Conservation (phyloP, 2,888 invertebrate genomes). For the Hirtodrosophila cameraria region DNA sequence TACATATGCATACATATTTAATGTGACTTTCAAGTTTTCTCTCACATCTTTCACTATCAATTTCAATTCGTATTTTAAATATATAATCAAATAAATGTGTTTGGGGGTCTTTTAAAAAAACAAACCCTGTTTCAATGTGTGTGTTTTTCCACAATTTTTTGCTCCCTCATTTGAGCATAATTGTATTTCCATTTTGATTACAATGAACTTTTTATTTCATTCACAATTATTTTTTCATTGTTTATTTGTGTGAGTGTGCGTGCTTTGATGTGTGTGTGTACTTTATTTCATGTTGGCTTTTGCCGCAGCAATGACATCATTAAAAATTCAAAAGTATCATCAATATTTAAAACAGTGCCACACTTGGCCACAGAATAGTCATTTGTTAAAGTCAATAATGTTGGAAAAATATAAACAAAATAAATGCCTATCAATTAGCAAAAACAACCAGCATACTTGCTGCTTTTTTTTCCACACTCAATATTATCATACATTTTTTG, state of each 20-base stretch:
- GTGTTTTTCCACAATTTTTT: constrained; percentile 6
- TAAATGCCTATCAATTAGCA: constrained; percentile 36
- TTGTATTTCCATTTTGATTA: constrained; percentile 44
- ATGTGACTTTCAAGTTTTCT: constrained; percentile 33
- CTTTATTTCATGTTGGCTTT: constrained; percentile 60
- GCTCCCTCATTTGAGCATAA: constrained; percentile 12
- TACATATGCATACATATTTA: constrained; percentile 2
- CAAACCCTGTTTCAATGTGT: constrained; percentile 4
- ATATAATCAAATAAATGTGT: constrained; percentile 23
- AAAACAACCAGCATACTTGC: constrained; percentile 13
- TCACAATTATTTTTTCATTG: constrained; percentile 23
- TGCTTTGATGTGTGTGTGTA: constrained; percentile 12
- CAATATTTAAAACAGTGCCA: constrained; percentile 41
- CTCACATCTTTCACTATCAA: constrained; percentile 16
- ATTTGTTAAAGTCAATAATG: constrained; percentile 44
- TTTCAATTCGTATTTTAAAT: constrained; percentile 17
- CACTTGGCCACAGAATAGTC: constrained; percentile 23
- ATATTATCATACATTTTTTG: constrained; percentile 6
- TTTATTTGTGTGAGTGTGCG: constrained; percentile 11
- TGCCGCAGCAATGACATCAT: constrained; percentile 52
- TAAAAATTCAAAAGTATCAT: constrained; percentile 50
- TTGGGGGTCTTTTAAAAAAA: constrained; percentile 9
- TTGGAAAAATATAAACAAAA: constrained; percentile 17
- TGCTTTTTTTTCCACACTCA: constrained; percentile 10
- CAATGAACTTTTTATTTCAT: constrained; percentile 54